Conservation (phyloP, 2,113 vertebrate species). For the Osmerus mordax region DNA sequence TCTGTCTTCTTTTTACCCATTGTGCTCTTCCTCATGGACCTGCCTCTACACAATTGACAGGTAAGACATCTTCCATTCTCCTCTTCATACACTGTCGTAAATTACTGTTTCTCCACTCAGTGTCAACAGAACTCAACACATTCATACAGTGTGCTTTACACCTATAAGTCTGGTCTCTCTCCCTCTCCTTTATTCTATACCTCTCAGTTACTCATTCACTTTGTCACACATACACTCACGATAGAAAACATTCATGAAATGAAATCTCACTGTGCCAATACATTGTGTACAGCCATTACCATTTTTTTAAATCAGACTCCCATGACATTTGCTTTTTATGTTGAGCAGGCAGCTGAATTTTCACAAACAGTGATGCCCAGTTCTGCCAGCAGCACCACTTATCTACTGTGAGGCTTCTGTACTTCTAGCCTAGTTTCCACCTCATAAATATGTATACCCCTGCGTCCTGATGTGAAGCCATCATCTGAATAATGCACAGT, state of each 20-base stretch:
- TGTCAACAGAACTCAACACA: too few species aligned
- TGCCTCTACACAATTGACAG: neutral
- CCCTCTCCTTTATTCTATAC: too few species aligned
- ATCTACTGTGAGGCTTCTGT: slow-evolving; percentile 15
- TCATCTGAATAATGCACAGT: slow-evolving; percentile 50
- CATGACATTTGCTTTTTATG: slow-evolving; percentile 16
- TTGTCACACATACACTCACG: too few species aligned
- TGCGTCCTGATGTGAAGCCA: slow-evolving; percentile 35
- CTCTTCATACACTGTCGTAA: too few species aligned
- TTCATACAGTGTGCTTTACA: too few species aligned
- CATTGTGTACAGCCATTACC: too few species aligned
- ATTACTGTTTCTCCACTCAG: too few species aligned
- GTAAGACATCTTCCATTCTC: slow-evolving; percentile 26
- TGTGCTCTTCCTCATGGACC: slow-evolving; percentile 2
- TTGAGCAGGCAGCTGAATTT: slow-evolving; percentile 47
- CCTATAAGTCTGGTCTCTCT: too few species aligned
- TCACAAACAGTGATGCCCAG: neutral
- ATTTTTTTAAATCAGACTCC: neutral
- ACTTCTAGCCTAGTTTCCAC: slow-evolving; percentile 1
- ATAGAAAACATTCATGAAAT: too few species aligned
- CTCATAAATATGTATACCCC: slow-evolving; percentile 42
- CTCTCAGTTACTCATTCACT: too few species aligned
- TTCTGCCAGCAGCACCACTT: slow-evolving; percentile 12
- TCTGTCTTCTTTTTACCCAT: neutral
- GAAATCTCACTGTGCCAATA: too few species aligned